Base-by-base conservation (phyloP, 1,140 invertebrate genomes). In the Oryzaephilus surinamensis region DNA sequence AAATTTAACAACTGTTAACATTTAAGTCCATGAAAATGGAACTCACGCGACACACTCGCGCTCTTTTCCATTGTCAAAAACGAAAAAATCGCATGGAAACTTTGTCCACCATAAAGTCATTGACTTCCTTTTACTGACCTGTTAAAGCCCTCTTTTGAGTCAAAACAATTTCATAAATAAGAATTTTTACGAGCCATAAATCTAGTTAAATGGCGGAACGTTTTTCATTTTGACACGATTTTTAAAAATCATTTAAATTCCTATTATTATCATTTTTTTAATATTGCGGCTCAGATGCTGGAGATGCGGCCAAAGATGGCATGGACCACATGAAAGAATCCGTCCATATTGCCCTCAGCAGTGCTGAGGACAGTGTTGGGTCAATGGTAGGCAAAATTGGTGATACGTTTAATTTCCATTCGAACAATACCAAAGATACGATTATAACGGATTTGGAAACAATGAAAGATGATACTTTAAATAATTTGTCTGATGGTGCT, bases 271-370 rank as follows among this genome's bases (percentile, higher is more conserved):
- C 6, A 12, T 2, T 32, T 14, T n/a, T n/a, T n/a, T n/a, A n/a
- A n/a, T 27, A 37, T 17, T 21, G 18, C 28, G 12, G 44, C 45
- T 32, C 43, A 60, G 59, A 52, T 43, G 52, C 48, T 19, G 49
- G 51, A 4, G 56, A 58, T 13, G 48, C 50, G 6, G 56, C 53
- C 2, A 58, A 57, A 45, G 55, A 56, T 26, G 42, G 38, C 19
- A 30, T 39, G 13, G 52, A 56, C 1, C 38, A 52, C 17, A 50
- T 61, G 4, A 58, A 61, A 42, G 45, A 50, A 19, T 46, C 54
- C 11, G 41, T 61, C 8, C 50, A 54, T 24, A 47, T 48, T 4
- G 56, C 52, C 1, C 29, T 60, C 6, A 40, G 43, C 32, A 54
- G 54, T 3, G 57, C 53, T 2, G 56, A 57, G 51, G 46, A 53